Conservation (phyloP, 2,888 invertebrate genomes). For the Dendrolimus houi region DNA sequence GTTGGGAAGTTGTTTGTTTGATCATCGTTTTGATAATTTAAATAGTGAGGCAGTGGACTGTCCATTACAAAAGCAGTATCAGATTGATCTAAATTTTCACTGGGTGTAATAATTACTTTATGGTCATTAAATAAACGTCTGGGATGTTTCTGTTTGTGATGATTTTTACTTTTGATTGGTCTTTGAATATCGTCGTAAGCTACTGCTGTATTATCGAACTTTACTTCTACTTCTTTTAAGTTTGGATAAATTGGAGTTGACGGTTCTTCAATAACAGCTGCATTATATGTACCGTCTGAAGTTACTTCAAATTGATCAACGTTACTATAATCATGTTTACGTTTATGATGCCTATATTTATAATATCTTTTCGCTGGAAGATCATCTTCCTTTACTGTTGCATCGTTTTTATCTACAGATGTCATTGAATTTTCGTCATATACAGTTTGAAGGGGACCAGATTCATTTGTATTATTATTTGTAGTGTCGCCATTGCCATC, state of each 20-base stretch:
- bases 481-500: no score
- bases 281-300: not conserved
- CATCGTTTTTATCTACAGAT: no score
- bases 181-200: not conserved
- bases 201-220: not conserved
- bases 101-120: not conserved
- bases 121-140: not conserved
- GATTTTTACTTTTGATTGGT: not conserved
- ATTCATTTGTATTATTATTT: no score
- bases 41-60: no score
- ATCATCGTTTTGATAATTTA: no score
- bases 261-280: not conserved
- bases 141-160: not conserved
- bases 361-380: no score
- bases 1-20: no score
- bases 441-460: no score
- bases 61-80: not conserved
- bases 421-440: no score
- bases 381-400: no score
- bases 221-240: not conserved
- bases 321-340: not conserved
- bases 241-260: not conserved
- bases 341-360: not conserved
- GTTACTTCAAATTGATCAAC: not conserved
- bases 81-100: not conserved